These are phyloP conservation scores for Ctenoplectra terminalis DNA, from an alignment of 1,140 invertebrate species.

Conservation along the genomic window DNA sequence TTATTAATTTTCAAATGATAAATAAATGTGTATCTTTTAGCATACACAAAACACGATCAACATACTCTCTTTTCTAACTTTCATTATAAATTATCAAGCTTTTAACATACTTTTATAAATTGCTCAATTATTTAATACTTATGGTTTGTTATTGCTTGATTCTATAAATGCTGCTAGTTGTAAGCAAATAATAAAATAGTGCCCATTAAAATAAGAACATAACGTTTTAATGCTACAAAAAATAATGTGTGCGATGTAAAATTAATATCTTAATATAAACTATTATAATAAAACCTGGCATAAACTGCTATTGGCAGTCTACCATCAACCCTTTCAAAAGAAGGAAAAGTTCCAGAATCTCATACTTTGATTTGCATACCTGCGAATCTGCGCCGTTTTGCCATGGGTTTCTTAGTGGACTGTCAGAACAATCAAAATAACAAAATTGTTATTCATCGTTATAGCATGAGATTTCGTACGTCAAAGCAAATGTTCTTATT, in stretches of 20 bases:
- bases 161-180: conserved; percentile 28
- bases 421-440: conserved; percentile 80
- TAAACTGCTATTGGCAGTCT: conserved; percentile 57
- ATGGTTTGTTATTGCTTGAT: conserved; percentile 2
- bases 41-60: background rate
- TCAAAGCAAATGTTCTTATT: conserved; percentile 60
- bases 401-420: conserved; percentile 80
- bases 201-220: conserved; percentile 50
- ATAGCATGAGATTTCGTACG: conserved; percentile 61
- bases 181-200: conserved; percentile 53
- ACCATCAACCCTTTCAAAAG: conserved; percentile 59
- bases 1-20: background rate
- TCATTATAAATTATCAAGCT: background rate
- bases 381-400: conserved; percentile 80
- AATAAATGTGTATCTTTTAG: background rate
- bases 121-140: background rate
- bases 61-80: too few relatives aligned
- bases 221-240: conserved; percentile 51
- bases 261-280: conserved; percentile 51
- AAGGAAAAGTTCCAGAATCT: conserved; percentile 68
- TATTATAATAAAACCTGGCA: conserved; percentile 46
- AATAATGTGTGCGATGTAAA: conserved; percentile 54
- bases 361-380: conserved; percentile 77
- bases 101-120: background rate
- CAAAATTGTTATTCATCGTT: conserved; percentile 72